Evolutionary conservation across 2,797 vertebrate genomes (phyloP).

Genomic region (Neosalanx taihuensis): DNA sequence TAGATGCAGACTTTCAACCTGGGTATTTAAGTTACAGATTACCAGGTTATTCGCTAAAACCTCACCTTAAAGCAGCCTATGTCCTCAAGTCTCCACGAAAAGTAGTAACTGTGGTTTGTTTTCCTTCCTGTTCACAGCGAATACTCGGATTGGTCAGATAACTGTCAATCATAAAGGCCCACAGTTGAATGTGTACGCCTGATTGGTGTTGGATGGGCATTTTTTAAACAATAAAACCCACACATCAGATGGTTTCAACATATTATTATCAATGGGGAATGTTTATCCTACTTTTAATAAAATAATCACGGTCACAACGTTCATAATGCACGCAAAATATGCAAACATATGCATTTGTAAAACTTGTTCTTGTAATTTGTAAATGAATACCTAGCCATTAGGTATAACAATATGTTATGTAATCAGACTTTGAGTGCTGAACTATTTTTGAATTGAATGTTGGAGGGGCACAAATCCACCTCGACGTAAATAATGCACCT

Average conservation of each 20-base stretch:
- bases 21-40: too few relatives aligned
- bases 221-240: not conserved
- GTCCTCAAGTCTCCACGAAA: too few relatives aligned
- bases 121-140: conserved; percentile 21
- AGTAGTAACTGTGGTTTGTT: not conserved
- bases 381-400: too few relatives aligned
- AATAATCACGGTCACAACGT: conserved; percentile 4
- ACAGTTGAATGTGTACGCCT: not conserved
- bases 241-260: not conserved
- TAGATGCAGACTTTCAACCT: too few relatives aligned
- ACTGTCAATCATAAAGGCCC: conserved; percentile 4
- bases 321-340: not conserved
- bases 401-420: not conserved
- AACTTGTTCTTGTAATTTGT: too few relatives aligned
- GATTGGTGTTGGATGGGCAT: not conserved
- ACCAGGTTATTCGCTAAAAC: not conserved
- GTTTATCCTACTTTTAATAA: not conserved
- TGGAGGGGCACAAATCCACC: not conserved
- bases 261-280: too few relatives aligned
- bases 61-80: not conserved
- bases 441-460: not conserved
- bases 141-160: conserved; percentile 4
- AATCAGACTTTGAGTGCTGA: not conserved
- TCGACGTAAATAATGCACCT: not conserved
- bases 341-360: too few relatives aligned